A percentile compares a stretch with the other conserved stretches of the same genome.
phyloP scores from a whole-genome alignment of 1,140 invertebrate genomes.

The Aphelenchoides fujianensis region DNA sequence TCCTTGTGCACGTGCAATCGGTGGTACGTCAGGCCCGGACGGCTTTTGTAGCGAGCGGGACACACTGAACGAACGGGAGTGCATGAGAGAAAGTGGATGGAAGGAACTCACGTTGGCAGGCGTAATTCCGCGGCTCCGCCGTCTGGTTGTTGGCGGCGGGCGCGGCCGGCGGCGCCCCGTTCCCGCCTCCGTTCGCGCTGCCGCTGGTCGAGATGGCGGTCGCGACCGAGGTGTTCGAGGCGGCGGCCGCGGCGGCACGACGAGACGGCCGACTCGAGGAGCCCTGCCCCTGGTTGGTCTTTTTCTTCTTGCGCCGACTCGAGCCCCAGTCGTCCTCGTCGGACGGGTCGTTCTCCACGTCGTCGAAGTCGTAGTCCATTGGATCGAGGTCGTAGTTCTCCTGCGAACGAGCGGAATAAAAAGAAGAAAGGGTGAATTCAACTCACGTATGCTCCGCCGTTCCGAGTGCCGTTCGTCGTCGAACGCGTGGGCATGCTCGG shows the following conservation, averaged over 20 bases:
- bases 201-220: neutral
- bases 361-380: slow-evolving; percentile 38
- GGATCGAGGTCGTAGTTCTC: slow-evolving; percentile 34
- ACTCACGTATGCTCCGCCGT: slow-evolving; percentile 26
- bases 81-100: slow-evolving; percentile 23
- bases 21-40: slow-evolving; percentile 92
- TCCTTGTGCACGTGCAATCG: slow-evolving; percentile 90
- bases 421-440: slow-evolving; percentile 6
- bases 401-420: slow-evolving; percentile 23
- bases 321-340: slow-evolving; percentile 48
- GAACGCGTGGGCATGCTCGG: neutral
- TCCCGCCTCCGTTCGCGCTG: neutral
- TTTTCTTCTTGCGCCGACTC: slow-evolving; percentile 36
- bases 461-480: neutral
- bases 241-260: neutral
- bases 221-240: neutral
- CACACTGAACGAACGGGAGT: slow-evolving; percentile 66
- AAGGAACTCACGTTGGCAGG: slow-evolving; percentile 42
- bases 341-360: slow-evolving; percentile 39
- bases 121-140: slow-evolving; percentile 28
- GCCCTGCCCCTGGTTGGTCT: slow-evolving; percentile 10
- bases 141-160: slow-evolving; percentile 13
- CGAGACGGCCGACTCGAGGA: neutral
- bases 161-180: neutral
- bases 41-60: slow-evolving; percentile 91